These are phyloP conservation scores for Vanessa tameamea DNA, from an alignment of 1,140 invertebrate species.

Conservation along the genomic window DNA sequence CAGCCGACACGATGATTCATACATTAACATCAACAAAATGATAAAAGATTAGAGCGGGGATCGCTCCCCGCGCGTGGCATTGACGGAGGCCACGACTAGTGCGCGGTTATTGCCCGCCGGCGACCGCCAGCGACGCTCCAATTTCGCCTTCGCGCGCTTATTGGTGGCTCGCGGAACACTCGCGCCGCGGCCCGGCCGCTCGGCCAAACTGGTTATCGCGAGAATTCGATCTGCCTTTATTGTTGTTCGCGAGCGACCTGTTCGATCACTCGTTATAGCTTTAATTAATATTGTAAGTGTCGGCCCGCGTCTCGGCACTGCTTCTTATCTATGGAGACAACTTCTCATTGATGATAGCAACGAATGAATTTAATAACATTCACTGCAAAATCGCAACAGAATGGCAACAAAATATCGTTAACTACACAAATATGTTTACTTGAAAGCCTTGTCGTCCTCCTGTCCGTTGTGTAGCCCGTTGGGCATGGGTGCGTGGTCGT, in stretches of 20 bases:
- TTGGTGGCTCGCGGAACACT: slow-evolving; percentile 28
- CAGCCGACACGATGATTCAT: slow-evolving; percentile 54
- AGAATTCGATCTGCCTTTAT: slow-evolving; percentile 29
- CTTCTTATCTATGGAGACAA: not conserved
- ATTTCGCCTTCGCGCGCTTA: slow-evolving; percentile 31
- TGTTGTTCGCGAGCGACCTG: slow-evolving; percentile 30
- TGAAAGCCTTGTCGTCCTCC: slow-evolving; percentile 95
- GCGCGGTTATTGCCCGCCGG: slow-evolving; percentile 72
- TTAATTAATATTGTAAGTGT: not conserved
- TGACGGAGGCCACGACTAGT: slow-evolving; percentile 71
- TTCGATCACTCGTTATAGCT: slow-evolving; percentile 33
- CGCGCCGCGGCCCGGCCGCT: slow-evolving; percentile 6
- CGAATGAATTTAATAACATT: too few relatives aligned
- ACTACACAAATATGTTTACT: slow-evolving; percentile 81
- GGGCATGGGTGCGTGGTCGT: slow-evolving; percentile 74
- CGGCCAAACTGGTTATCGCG: slow-evolving; percentile 31
- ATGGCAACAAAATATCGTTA: too few relatives aligned
- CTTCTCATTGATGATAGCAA: not conserved
- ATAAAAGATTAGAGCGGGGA: slow-evolving; percentile 42
- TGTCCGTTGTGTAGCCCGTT: slow-evolving; percentile 88
- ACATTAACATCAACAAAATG: slow-evolving; percentile 40
- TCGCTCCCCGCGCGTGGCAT: slow-evolving; percentile 57
- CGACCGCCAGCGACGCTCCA: slow-evolving; percentile 25
- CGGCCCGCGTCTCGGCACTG: too few relatives aligned
- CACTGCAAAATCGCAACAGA: too few relatives aligned